Percentiles rank a stretch among this genome's conserved stretches.
Evolutionary conservation across 2,113 vertebrate genomes (phyloP).

Genomic region (Mormoops blainvillei): DNA sequence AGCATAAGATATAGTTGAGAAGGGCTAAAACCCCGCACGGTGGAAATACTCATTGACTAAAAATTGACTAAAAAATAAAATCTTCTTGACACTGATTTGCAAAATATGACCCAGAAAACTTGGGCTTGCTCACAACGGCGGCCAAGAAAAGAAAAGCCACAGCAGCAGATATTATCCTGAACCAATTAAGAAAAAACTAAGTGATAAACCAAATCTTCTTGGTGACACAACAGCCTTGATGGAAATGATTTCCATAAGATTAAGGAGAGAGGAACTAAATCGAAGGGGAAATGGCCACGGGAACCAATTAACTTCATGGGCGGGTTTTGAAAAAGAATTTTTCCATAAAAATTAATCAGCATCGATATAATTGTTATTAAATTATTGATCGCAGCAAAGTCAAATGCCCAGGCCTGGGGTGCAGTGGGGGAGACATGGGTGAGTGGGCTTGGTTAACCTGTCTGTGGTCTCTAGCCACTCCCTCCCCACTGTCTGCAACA

Average conservation of each 20-base stretch:
- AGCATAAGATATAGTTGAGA: background rate
- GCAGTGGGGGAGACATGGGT: background rate
- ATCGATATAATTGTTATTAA: background rate
- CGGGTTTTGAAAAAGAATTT: slow-evolving; percentile 14
- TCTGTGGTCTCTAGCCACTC: background rate
- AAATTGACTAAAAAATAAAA: background rate
- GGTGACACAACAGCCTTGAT: background rate
- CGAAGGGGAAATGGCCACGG: background rate
- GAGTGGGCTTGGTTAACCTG: background rate
- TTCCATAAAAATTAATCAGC: background rate
- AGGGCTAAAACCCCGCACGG: background rate
- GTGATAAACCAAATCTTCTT: background rate
- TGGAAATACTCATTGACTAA: background rate
- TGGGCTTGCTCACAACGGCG: background rate
- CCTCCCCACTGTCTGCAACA: background rate
- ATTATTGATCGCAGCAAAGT: background rate
- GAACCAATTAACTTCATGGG: background rate
- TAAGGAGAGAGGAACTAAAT: background rate
- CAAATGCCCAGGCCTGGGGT: background rate
- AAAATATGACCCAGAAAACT: background rate
- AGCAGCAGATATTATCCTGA: background rate
- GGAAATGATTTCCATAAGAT: background rate
- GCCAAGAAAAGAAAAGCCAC: background rate
- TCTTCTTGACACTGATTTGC: background rate
- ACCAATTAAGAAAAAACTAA: background rate